Conservation (phyloP, 2,113 vertebrate genomes). For the Daphoenositta chrysoptera region DNA sequence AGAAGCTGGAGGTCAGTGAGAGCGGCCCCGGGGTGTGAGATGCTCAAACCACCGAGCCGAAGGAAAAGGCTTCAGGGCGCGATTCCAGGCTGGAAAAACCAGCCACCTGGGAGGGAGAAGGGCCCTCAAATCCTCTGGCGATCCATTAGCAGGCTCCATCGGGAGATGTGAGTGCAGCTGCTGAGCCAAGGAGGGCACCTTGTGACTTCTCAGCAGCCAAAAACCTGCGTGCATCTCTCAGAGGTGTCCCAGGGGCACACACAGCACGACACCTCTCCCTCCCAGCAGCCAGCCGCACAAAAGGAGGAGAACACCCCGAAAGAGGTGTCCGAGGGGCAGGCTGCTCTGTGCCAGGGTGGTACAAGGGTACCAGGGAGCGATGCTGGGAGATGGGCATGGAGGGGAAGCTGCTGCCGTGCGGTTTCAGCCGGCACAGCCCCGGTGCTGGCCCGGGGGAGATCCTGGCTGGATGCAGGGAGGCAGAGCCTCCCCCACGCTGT, state of each 20-base stretch:
- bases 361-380: fast-evolving
- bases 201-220: background rate
- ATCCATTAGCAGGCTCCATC: background rate
- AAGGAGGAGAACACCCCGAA: background rate
- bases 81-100: background rate
- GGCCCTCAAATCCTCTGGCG: background rate
- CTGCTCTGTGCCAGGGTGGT: background rate
- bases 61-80: background rate
- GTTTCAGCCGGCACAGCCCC: background rate
- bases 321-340: fast-evolving
- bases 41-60: background rate
- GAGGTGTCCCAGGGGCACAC: background rate
- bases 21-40: background rate
- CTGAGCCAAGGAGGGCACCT: background rate
- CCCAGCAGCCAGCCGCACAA: background rate
- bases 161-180: background rate
- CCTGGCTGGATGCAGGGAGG: background rate
- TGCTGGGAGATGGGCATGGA: background rate
- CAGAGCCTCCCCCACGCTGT: background rate
- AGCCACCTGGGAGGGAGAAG: background rate
- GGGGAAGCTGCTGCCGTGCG: background rate
- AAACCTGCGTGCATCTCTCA: background rate
- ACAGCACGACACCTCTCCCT: background rate
- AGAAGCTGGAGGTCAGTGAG: background rate
- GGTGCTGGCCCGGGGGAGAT: fast-evolving